These are phyloP conservation scores for Sminthopsis crassicaudata DNA, from an alignment of 2,113 vertebrate species.

Conservation along the genomic window DNA sequence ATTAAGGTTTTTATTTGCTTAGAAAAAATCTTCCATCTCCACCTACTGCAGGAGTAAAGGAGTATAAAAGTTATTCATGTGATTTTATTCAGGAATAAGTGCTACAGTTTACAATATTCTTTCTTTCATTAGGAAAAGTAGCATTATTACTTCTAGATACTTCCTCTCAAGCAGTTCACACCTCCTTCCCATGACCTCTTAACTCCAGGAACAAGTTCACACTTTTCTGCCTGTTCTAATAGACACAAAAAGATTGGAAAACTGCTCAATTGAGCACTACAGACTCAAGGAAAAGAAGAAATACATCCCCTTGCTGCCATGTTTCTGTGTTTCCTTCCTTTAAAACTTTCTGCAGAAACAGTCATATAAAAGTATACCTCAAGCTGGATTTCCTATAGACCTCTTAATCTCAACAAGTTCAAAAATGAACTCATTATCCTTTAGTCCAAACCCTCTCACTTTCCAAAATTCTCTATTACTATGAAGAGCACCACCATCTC, in stretches of 20 bases:
- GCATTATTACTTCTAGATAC: neutral
- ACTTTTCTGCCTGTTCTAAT: neutral
- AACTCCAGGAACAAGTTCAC: neutral
- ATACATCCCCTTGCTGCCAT: neutral
- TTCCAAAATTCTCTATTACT: neutral
- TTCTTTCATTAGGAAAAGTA: neutral
- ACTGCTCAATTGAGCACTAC: neutral
- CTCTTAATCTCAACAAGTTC: neutral
- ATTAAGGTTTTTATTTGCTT: neutral
- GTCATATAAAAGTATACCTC: neutral
- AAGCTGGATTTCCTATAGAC: neutral
- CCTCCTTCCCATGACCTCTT: neutral
- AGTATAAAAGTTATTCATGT: neutral
- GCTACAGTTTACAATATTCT: neutral
- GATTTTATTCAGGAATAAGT: neutral
- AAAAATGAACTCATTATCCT: neutral
- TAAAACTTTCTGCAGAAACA: neutral
- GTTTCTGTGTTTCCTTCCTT: neutral
- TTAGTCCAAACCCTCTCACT: neutral
- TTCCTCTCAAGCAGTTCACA: neutral
- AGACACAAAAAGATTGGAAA: neutral
- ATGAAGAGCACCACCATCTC: neutral
- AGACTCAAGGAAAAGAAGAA: neutral
- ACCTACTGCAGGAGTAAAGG: neutral
- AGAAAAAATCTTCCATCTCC: neutral